Conservation (phyloP, 2,888 invertebrate genomes). For the Pandemis corylana region DNA sequence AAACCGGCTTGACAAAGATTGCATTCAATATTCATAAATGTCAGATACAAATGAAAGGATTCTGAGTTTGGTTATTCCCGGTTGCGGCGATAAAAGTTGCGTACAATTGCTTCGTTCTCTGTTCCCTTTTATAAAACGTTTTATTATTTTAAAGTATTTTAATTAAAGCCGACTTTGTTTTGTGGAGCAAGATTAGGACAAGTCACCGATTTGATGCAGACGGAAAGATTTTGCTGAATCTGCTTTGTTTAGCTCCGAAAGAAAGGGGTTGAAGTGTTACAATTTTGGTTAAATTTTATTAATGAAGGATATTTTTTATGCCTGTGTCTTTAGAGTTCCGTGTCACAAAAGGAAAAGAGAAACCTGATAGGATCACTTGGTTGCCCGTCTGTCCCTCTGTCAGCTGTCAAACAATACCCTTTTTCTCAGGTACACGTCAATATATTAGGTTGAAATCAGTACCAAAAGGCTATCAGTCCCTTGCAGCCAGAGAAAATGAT, state of each 20-base stretch:
- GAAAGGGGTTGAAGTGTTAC: constrained; percentile 42
- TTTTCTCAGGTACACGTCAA: too few relatives aligned
- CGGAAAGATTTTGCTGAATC: constrained; percentile 68
- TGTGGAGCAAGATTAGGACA: constrained; percentile 69
- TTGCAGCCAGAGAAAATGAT: too few relatives aligned
- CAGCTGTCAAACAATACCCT: too few relatives aligned
- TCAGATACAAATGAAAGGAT: constrained; percentile 59
- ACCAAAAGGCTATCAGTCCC: too few relatives aligned
- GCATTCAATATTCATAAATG: constrained; percentile 61
- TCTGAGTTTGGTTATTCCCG: constrained; percentile 53
- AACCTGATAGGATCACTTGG: too few relatives aligned
- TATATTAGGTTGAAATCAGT: too few relatives aligned
- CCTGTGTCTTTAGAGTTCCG: neutral
- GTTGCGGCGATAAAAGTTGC: constrained; percentile 56
- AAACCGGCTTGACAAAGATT: constrained; percentile 14
- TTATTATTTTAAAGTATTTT: constrained; percentile 70
- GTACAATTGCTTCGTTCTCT: constrained; percentile 56
- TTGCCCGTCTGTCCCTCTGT: too few relatives aligned
- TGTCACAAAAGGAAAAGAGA: too few relatives aligned
- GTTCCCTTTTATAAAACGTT: constrained; percentile 57
- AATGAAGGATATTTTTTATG: neutral
- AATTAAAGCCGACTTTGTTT: constrained; percentile 75
- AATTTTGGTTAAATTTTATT: constrained; percentile 19
- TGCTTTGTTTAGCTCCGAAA: constrained; percentile 56
- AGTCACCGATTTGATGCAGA: constrained; percentile 64